Evolutionary conservation across 2,797 vertebrate genomes (phyloP).

Genomic region (Sitta carolinensis): DNA sequence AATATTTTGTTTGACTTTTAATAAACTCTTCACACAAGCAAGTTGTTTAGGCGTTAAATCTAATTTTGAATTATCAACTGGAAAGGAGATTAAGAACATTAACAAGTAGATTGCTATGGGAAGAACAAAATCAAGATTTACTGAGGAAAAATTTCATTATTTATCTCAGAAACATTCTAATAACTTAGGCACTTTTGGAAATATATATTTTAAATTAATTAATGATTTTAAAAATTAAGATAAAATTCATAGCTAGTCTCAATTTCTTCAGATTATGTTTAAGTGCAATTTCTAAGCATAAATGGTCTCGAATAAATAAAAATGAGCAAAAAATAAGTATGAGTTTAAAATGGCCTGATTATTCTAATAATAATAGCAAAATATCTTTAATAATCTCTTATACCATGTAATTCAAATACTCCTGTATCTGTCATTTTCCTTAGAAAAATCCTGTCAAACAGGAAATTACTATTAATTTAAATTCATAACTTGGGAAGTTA

Average conservation of each 20-base stretch:
- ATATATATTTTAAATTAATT: not conserved
- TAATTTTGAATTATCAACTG: not conserved
- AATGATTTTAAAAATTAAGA: not conserved
- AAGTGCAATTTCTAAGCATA: not conserved
- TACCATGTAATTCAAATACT: not conserved
- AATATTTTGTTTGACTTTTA: not conserved
- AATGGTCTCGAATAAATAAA: not conserved
- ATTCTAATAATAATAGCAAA: not conserved
- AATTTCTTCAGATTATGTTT: not conserved
- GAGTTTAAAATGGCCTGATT: not conserved
- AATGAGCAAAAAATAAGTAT: not conserved
- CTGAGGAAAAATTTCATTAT: not conserved
- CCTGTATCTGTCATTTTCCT: not conserved
- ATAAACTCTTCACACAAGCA: not conserved
- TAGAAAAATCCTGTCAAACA: not conserved
- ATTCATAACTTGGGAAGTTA: not conserved
- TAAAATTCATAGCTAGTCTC: not conserved
- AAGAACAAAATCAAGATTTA: not conserved
- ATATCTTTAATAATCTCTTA: not conserved
- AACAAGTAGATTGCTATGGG: not conserved
- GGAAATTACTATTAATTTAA: not conserved
- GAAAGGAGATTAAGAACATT: not conserved
- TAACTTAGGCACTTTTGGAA: not conserved
- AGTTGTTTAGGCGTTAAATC: not conserved
- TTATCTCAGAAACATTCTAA: not conserved